Evolutionary conservation across 2,113 vertebrate genomes (phyloP), one percentile per base, ranked within the genome.

Genomic region (Cyanistes caeruleus): DNA sequence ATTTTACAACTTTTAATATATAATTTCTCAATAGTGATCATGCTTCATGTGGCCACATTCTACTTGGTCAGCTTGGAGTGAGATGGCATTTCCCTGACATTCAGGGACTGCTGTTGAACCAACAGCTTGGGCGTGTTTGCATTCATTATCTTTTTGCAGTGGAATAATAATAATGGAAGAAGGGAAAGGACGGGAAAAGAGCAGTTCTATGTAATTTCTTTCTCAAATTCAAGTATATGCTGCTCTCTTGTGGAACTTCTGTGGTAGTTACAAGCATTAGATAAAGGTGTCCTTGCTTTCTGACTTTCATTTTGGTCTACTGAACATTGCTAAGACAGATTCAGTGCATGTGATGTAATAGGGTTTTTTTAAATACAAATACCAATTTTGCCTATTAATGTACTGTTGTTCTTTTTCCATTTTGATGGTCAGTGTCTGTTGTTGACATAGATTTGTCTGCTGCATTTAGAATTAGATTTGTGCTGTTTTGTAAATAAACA

Each of bases 191-290:
- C 46, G 21, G 49, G n/a, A 24, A 18, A 48, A 18, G 27, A 73
- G 24, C 43, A 39, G 19, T 11, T 49, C 41, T 10, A 0, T 13
- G 64, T 21, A 0, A n/a, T 78, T 86, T 39, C 41, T 63, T 78
- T 72, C 69, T 93, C 59, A 97, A 97, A 97, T 74, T 16, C 90
- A 69, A 77, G 95, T 74, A 27, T 91, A 85, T 97, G 41, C 97
- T 98, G 92, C 97, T 70, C 98, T 97, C 98, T 97, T 92, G 95
- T 98, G 98, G 97, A 93, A 15, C 5, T 9, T 77, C 10, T 15
- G 0, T 0, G 21, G 55, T 22, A 81, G 18, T 69, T 35, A 49
- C 64, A 62, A 23, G 37, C 33, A 18, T 7, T 68, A 41, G 17
- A 23, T 58, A 69, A 91, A 55, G 14, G 17, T 52, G 27, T 49